A percentile compares a stretch with the other conserved stretches of the same genome.
Evolutionary conservation across 2,888 invertebrate genomes (phyloP).

Genomic region (Drosophila cognata): DNA sequence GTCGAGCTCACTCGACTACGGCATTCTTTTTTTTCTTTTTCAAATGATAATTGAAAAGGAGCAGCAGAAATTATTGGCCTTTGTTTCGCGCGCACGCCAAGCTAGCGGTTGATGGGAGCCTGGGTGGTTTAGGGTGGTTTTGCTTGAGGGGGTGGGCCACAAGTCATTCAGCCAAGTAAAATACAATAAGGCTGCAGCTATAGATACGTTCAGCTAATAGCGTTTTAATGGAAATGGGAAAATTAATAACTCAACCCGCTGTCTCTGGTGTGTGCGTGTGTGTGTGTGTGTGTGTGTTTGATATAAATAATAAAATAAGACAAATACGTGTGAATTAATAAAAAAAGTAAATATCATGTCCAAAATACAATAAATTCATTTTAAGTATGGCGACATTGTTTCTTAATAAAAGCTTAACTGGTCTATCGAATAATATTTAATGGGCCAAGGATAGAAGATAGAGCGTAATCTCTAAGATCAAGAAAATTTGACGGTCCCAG

Average conservation of each 20-base stretch:
- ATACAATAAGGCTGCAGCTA: slow-evolving; percentile 27
- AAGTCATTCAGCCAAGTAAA: slow-evolving; percentile 48
- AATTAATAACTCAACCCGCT: slow-evolving; percentile 52
- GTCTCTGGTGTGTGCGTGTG: not conserved
- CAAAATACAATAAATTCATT: no score
- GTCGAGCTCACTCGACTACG: not conserved
- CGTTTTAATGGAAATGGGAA: slow-evolving; percentile 46
- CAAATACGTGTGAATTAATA: no score
- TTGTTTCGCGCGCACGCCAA: slow-evolving; percentile 50
- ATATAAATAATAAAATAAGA: no score
- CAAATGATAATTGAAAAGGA: slow-evolving; percentile 58
- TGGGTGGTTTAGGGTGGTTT: not conserved
- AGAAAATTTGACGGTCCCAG: no score
- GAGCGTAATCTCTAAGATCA: no score
- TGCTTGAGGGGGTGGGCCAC: not conserved
- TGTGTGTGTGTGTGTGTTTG: slow-evolving; percentile 1
- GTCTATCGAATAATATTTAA: no score
- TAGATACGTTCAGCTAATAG: slow-evolving; percentile 26
- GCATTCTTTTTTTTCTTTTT: not conserved
- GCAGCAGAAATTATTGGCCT: slow-evolving; percentile 58
- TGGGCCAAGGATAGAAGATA: no score
- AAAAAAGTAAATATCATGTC: no score
- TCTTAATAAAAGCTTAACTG: no score
- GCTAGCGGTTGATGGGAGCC: not conserved
- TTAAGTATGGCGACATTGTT: no score